A percentile compares a stretch with the other conserved stretches of the same genome.
These are phyloP conservation scores for Acholoe squamosa DNA, from an alignment of 2,888 invertebrate genomes.

Conservation along the genomic window DNA sequence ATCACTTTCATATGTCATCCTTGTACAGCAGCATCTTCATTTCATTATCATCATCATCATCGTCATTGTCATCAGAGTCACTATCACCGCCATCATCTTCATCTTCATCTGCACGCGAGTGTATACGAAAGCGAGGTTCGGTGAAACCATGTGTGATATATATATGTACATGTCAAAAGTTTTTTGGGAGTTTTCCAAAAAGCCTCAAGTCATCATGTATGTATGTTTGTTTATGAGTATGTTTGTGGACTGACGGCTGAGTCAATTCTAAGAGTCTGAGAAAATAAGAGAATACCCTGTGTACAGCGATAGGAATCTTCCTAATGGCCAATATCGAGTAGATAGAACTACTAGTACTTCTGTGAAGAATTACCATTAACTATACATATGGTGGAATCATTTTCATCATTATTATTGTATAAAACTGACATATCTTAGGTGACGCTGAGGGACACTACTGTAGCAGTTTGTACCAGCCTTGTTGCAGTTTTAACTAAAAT, in stretches of 20 bases:
- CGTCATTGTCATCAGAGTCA: slow-evolving; percentile 2
- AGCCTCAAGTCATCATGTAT: background rate
- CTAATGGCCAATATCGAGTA: background rate
- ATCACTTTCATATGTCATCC: background rate
- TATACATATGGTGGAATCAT: background rate
- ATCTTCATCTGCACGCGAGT: slow-evolving; percentile 1
- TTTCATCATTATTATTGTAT: background rate
- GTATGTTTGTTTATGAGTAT: slow-evolving; percentile 6
- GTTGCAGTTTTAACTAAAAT: background rate
- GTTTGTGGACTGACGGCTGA: background rate
- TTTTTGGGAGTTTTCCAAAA: background rate
- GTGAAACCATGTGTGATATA: slow-evolving; percentile 42
- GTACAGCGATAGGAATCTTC: background rate
- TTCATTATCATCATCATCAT: background rate
- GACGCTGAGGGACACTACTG: no score
- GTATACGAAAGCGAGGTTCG: background rate
- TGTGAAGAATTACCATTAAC: slow-evolving; percentile 22
- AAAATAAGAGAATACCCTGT: background rate
- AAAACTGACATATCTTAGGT: no score
- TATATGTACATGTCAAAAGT: background rate
- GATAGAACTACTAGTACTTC: background rate
- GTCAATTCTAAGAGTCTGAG: background rate
- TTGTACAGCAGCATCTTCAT: slow-evolving; percentile 21
- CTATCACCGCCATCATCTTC: background rate
- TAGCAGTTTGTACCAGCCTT: no score